A percentile compares a stretch with the other conserved stretches of the same genome.
Evolutionary conservation across 2,797 vertebrate genomes (phyloP).

Genomic region (Thripadectes ignobilis): DNA sequence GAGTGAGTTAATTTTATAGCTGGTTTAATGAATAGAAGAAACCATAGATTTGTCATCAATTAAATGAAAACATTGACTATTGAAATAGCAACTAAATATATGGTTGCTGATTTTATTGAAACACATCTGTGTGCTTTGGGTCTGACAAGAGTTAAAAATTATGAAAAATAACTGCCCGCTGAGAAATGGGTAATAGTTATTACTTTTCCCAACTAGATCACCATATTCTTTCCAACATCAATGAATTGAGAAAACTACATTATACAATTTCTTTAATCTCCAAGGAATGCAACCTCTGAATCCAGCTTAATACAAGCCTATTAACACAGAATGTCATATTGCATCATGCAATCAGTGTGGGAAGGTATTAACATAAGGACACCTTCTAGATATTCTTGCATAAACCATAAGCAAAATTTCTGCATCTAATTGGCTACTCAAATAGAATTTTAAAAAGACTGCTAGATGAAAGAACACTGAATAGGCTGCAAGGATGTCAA

Average conservation of each 20-base stretch:
- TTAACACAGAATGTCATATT: conserved; percentile 14
- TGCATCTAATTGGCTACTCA: not conserved
- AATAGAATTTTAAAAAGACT: conserved; percentile 28
- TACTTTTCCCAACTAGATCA: not conserved
- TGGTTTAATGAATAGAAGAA: not conserved
- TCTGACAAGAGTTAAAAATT: not conserved
- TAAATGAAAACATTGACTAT: not conserved
- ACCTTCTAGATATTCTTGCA: not conserved
- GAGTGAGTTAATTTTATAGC: not conserved
- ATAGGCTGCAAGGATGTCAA: not conserved
- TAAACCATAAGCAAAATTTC: not conserved
- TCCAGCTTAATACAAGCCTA: conserved; percentile 17
- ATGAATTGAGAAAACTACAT: not conserved
- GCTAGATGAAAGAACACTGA: conserved; percentile 2
- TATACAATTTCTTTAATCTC: not conserved
- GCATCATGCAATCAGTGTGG: not conserved
- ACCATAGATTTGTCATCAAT: not conserved
- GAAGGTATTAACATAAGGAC: not conserved
- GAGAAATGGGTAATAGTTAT: not conserved
- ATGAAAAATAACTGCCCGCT: not conserved
- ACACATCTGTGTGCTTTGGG: not conserved
- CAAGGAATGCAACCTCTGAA: not conserved
- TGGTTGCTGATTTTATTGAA: not conserved
- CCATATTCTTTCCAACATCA: not conserved
- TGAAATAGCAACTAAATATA: not conserved